Evolutionary conservation across 30 jellyfish, hydroid and myxozoan species (phyloP).

Genomic region (Turritopsis dohrnii): DNA sequence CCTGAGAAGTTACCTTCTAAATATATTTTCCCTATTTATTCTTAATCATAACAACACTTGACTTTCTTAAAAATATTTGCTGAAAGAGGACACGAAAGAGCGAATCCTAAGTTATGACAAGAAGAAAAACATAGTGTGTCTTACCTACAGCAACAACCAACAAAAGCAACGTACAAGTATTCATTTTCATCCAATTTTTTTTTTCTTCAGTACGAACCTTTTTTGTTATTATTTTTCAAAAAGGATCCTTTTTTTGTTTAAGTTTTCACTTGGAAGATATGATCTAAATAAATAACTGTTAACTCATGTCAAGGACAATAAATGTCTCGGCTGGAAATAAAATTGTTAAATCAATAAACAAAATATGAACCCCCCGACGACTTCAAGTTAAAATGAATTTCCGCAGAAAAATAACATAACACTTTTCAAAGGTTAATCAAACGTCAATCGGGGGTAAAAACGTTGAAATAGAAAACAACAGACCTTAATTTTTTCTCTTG

Average conservation of each 20-base stretch:
- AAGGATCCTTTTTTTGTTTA: not conserved
- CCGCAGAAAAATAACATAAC: conserved; percentile 4
- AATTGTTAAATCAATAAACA: conserved; percentile 4
- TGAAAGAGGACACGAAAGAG: not conserved
- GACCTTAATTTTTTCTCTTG: not conserved
- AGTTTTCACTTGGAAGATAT: not conserved
- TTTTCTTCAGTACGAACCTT: not conserved
- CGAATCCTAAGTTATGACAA: not conserved
- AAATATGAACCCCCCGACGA: conserved; percentile 7
- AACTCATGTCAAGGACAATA: conserved; percentile 9
- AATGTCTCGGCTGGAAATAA: conserved; percentile 5
- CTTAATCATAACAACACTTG: not conserved
- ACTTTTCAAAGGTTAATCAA: conserved; percentile 8
- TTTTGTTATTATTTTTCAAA: not conserved
- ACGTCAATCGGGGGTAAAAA: conserved; percentile 11
- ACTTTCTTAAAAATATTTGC: not conserved
- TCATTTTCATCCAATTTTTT: not conserved
- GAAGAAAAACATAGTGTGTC: not conserved
- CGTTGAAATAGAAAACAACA: conserved; percentile 4
- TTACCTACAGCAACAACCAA: not conserved
- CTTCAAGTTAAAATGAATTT: not conserved
- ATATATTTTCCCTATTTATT: not conserved
- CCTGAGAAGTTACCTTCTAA: no score
- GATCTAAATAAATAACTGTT: conserved; percentile 1
- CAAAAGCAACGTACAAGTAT: not conserved